Evolutionary conservation across 2,113 vertebrate genomes (phyloP), one percentile per base, ranked within the genome.

Genomic region (Oceanodroma tethys): DNA sequence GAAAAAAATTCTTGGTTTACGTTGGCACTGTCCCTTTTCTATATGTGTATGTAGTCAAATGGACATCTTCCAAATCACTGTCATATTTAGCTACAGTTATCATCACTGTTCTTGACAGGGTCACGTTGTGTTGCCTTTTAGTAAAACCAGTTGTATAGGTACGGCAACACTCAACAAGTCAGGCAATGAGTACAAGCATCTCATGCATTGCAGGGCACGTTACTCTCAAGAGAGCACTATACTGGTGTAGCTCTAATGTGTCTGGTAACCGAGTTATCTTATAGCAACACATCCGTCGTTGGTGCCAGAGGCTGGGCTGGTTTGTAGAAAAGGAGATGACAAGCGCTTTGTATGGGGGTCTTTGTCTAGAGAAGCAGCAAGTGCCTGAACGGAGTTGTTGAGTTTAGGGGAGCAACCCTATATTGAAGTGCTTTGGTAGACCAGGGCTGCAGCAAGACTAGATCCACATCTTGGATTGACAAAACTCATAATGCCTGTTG

Each of bases 221-320:
- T 52, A 10, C 16, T n/a, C 48, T 16, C 17, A 22, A 11, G 34
- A 74, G 25, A 16, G 11, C 1, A 0, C 29, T 42, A 0, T 22
- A 11, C 38, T 52, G 1, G 2, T 1, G 2, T 22, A 47, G 43
- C 48, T 48, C 19, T 43, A 6, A 10, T 1, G 10, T 38, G 30
- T 10, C 55, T 74, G 43, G 26, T 68, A 68, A 29, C 66, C 0
- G 1, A 36, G 34, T 16, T 47, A 3, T 56, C 36, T 73, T 47
- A 20, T 1, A 83, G 55, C 2, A 1, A 53, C 10, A 1, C 7
- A 5, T 38, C 27, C 23, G 48, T 53, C 0, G 0, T 9, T 63
- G 59, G 30, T 47, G 67, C 27, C 19, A 12, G 20, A 10, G 30
- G 15, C 43, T 36, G 27, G 53, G 26, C 47, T 91, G 59, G 13